Base-by-base conservation (phyloP, 2,113 vertebrate genomes). In the Raja brachyura region DNA sequence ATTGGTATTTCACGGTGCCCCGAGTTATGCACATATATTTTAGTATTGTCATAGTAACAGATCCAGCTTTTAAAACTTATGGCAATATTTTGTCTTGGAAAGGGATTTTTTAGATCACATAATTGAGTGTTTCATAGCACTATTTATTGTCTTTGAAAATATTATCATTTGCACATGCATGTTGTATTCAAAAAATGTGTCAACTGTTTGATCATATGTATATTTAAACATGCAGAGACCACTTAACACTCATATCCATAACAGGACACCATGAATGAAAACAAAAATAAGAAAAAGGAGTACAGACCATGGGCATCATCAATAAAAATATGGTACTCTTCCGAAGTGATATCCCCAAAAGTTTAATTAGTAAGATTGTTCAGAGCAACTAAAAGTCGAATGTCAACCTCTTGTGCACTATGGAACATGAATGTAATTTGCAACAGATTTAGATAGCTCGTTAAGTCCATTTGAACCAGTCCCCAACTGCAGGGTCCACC, bases 361-460 rank as follows among this genome's bases (percentile, higher is more conserved):
- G 90, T 28, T 73, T 92, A 74, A 31, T 73, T 92, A 73, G 68
- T 73, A 92, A 92, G 39, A 73, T 54, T 88, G 22, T 73, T 92
- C 20, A 68, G 86, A 68, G 86, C 63, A 56, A 83, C 63, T 2
- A 74, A 92, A 92, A 92, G 25, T 48, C 20, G 20, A 74, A 70
- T 92, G 66, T 73, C 39, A 92, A 92, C 31, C 90, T 25, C 68
- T 92, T 73, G 66, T 73, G 70, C 39, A 92, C 22, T 73, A 92
- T 92, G 66, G 68, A 92, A 68, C 33, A 92, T 92, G 68, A 73
- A 92, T 11, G 22, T 74, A 92, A 92, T 92, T 92, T 74, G 68
- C 68, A 73, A 92, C 90, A 92, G 90, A 92, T 92, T 92, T 92
- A 73, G 9, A 54, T 74, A 92, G 90, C 90, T 92, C 90, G 25